Conservation (phyloP, 2,113 vertebrate species). For the Atractosteus spatula region DNA sequence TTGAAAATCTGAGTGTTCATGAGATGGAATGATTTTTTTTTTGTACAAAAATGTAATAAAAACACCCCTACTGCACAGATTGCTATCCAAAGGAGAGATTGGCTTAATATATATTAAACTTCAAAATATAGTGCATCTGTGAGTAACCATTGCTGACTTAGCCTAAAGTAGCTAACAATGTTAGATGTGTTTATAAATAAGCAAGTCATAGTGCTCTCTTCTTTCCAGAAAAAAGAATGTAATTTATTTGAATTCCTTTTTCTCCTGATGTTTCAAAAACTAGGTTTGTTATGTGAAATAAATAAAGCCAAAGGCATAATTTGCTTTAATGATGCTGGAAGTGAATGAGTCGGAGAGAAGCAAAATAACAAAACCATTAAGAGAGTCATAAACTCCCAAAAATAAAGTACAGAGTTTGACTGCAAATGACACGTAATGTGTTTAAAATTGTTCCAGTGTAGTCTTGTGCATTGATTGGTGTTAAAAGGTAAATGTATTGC, state of each 20-base stretch:
- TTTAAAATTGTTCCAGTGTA: conserved; percentile 18
- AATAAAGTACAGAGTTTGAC: conserved; percentile 5
- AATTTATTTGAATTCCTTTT: conserved; percentile 12
- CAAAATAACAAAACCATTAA: background rate
- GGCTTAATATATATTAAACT: no score
- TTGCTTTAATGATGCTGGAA: conserved; percentile 24
- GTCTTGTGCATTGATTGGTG: background rate
- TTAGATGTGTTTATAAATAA: background rate
- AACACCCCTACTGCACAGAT: no score
- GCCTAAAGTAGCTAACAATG: background rate
- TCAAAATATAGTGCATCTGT: no score
- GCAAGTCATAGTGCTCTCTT: background rate
- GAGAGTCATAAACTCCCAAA: conserved; percentile 16
- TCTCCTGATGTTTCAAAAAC: background rate
- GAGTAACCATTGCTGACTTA: no score
- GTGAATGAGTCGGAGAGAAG: background rate
- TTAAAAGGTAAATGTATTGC: conserved; percentile 10
- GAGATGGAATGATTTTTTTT: no score
- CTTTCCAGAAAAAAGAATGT: conserved; percentile 7
- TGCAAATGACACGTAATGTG: conserved; percentile 23
- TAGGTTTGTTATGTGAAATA: conserved; percentile 5
- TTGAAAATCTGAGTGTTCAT: no score
- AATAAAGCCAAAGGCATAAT: conserved; percentile 21
- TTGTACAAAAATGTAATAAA: no score
- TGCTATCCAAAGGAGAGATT: no score